Percentiles rank a stretch among this genome's conserved stretches.
Evolutionary conservation across 2,113 vertebrate species (phyloP).

Genomic region (Poecile atricapillus): DNA sequence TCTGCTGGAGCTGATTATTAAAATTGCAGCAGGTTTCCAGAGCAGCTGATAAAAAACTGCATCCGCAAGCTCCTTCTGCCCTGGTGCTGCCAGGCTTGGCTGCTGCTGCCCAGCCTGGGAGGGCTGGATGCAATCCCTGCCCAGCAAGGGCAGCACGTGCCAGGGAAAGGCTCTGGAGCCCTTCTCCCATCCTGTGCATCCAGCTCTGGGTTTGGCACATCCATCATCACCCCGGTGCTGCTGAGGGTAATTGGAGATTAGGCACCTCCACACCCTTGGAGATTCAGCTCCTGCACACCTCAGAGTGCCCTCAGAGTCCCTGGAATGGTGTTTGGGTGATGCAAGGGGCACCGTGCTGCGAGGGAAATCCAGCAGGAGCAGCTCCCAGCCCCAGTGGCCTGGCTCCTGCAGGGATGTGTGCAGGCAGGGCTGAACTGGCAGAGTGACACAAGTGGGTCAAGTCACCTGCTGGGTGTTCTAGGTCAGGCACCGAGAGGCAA

Average conservation of each 20-base stretch:
- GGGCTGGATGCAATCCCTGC: not conserved
- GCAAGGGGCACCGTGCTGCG: not conserved
- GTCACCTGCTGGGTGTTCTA: not conserved
- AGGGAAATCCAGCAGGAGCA: not conserved
- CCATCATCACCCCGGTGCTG: not conserved
- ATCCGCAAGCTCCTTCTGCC: not conserved
- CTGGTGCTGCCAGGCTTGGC: not conserved
- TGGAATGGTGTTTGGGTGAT: not conserved
- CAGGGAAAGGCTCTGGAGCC: not conserved
- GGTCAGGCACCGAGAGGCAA: not conserved
- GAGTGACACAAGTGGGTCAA: not conserved
- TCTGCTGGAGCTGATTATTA: not conserved
- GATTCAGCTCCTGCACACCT: not conserved
- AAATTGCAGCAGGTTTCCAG: not conserved
- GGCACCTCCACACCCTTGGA: not conserved
- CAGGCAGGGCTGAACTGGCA: not conserved
- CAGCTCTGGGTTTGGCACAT: not conserved
- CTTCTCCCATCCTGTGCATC: not conserved
- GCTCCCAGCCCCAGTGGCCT: not conserved
- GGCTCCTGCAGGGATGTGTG: not conserved
- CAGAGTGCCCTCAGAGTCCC: not conserved
- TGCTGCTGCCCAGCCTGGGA: not conserved
- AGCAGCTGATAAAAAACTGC: slow-evolving; percentile 47
- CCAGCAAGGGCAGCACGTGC: not conserved
- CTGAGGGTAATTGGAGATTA: not conserved